phyloP scores from a whole-genome alignment of 2,113 vertebrate species.

The Scartelaos histophorus region DNA sequence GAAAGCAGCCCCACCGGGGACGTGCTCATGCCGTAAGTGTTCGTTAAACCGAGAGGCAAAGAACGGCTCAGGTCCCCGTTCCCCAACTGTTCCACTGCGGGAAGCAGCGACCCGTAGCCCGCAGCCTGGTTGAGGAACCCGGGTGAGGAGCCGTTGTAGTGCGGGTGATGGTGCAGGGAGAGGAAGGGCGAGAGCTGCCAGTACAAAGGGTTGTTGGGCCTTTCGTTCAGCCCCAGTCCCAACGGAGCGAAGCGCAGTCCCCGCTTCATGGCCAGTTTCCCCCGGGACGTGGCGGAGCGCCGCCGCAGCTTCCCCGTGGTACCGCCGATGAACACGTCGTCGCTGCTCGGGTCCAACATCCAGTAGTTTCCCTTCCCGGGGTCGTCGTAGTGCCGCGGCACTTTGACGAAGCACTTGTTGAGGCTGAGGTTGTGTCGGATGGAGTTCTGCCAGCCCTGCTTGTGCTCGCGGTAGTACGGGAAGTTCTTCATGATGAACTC shows the following conservation, averaged over 20 bases:
- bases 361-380: constrained; percentile 84
- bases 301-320: constrained; percentile 81
- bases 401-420: constrained; percentile 84
- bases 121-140: constrained; percentile 74
- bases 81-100: constrained; percentile 73
- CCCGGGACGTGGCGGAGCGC: constrained; percentile 79
- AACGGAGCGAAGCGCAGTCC: constrained; percentile 79
- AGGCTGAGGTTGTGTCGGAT: constrained; percentile 83
- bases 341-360: constrained; percentile 83
- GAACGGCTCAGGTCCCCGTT: constrained; percentile 74
- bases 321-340: constrained; percentile 82
- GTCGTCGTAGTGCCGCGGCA: constrained; percentile 82
- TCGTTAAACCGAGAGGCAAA: constrained; percentile 68
- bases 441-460: constrained; percentile 85
- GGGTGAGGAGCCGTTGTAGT: constrained; percentile 73
- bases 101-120: constrained; percentile 76
- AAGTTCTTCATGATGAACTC: constrained; percentile 85
- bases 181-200: constrained; percentile 82
- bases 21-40: constrained; percentile 74
- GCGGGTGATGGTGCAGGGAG: constrained; percentile 78
- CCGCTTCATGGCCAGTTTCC: constrained; percentile 80
- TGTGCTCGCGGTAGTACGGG: constrained; percentile 83
- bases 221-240: constrained; percentile 74
- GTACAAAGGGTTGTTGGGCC: constrained; percentile 76
- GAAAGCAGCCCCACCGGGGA: constrained; percentile 76